Evolutionary conservation across 2,888 invertebrate species (phyloP).

Genomic region (Troglohyphantes excavatus): DNA sequence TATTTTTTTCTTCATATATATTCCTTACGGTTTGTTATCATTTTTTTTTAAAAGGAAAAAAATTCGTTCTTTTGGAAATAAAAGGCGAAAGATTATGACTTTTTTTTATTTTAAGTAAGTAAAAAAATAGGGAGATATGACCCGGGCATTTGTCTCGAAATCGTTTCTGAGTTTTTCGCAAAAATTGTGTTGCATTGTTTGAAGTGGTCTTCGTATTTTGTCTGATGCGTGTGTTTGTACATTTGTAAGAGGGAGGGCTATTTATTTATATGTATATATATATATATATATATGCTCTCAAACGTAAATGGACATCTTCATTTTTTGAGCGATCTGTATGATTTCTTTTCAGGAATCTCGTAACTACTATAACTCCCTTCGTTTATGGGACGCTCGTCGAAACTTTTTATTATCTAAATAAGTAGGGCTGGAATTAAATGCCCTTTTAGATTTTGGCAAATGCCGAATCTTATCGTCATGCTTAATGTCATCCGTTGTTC

Average conservation of each 20-base stretch:
- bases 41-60: conserved; percentile 22
- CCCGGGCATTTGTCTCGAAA: conserved; percentile 46
- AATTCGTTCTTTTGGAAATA: conserved; percentile 9
- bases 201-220: conserved; percentile 57
- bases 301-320: conserved; percentile 45
- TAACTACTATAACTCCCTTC: conserved; percentile 25
- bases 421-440: conserved; percentile 55
- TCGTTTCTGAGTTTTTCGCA: conserved; percentile 67
- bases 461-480: conserved; percentile 44
- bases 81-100: background rate
- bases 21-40: conserved; percentile 35
- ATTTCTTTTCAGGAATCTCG: conserved; percentile 20
- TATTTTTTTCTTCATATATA: conserved; percentile 13
- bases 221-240: conserved; percentile 63
- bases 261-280: no score
- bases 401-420: conserved; percentile 56
- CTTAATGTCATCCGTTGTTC: conserved; percentile 42
- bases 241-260: conserved; percentile 12
- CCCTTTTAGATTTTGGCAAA: conserved; percentile 45
- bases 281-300: conserved; percentile 12
- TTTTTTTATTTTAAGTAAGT: background rate
- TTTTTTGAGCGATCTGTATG: conserved; percentile 48
- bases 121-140: conserved; percentile 24
- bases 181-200: conserved; percentile 74
- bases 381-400: no score